Conservation (phyloP, 2,113 vertebrate genomes). For the Saimiri boliviensis region DNA sequence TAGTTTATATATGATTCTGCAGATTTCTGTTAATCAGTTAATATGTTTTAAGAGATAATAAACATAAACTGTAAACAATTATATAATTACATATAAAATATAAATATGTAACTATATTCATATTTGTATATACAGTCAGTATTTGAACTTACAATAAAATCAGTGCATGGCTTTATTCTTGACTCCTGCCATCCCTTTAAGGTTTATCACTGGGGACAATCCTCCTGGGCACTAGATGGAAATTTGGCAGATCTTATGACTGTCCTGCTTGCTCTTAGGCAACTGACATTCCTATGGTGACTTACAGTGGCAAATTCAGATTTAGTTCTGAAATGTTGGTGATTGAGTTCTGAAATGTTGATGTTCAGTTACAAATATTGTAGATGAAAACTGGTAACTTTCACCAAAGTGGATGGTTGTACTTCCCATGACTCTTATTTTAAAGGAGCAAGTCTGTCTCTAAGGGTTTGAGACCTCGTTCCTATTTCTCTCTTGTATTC, state of each 20-base stretch:
- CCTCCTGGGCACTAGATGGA: not conserved
- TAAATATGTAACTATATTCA: not conserved
- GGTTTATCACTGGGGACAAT: not conserved
- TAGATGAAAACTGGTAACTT: not conserved
- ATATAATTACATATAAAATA: not conserved
- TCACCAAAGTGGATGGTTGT: not conserved
- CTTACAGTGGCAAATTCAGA: not conserved
- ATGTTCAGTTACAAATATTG: not conserved
- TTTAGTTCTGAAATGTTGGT: not conserved
- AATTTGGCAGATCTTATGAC: not conserved
- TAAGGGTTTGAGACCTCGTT: not conserved
- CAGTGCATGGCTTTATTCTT: not conserved
- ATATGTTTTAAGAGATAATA: not conserved
- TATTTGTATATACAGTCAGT: not conserved
- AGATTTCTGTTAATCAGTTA: not conserved
- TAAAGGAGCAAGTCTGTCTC: not conserved
- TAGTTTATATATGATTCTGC: not conserved
- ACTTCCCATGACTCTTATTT: not conserved
- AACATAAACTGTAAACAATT: not conserved
- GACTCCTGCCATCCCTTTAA: not conserved
- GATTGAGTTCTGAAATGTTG: not conserved
- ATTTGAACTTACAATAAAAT: not conserved
- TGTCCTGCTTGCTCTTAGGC: not conserved
- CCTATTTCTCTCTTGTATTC: not conserved
- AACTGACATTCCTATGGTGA: not conserved